phyloP scores from a whole-genome alignment of 1,140 invertebrate genomes.

The Magallana angulata region DNA sequence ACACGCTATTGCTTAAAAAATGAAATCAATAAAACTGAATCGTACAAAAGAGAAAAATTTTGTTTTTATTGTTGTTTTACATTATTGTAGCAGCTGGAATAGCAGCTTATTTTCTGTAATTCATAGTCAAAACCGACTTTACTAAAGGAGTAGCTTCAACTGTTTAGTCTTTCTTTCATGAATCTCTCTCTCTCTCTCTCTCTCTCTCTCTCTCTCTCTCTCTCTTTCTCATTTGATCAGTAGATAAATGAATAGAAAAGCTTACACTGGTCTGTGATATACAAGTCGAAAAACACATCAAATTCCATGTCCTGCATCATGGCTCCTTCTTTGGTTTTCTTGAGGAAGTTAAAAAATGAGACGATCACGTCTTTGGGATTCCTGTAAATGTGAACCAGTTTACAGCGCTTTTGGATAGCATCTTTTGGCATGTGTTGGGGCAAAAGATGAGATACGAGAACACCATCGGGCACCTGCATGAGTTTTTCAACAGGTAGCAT shows the following conservation, averaged over 20 bases:
- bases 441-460: not conserved
- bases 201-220: no score
- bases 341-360: not conserved
- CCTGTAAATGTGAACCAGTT: not conserved
- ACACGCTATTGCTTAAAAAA: no score
- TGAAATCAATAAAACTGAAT: no score
- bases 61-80: no score
- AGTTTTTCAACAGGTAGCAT: constrained; percentile 1
- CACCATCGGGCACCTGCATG: constrained; percentile 4
- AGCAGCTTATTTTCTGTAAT: no score
- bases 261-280: not conserved
- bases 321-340: not conserved
- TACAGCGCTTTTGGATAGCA: not conserved
- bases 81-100: no score
- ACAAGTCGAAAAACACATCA: constrained; percentile 10
- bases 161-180: no score
- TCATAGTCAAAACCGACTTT: no score
- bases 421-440: constrained; percentile 25
- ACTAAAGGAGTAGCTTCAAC: no score
- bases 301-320: constrained; percentile 3
- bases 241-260: not conserved
- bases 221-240: no score
- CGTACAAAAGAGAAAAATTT: no score
- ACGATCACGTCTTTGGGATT: constrained; percentile 32
- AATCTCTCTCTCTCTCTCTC: no score